Evolutionary conservation across 1,140 invertebrate genomes (phyloP).

Genomic region (Glossosoma conforme): DNA sequence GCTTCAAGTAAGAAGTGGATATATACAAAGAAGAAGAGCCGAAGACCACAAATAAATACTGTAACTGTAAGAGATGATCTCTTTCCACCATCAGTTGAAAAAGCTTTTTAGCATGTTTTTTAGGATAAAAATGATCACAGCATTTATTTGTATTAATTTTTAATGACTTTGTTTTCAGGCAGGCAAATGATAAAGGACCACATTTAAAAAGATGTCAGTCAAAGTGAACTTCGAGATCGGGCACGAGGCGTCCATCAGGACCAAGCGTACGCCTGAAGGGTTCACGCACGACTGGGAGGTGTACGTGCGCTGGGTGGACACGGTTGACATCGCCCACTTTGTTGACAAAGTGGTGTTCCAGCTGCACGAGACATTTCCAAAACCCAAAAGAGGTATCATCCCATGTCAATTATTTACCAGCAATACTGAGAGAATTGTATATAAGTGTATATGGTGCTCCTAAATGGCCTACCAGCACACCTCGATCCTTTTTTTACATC

Average conservation of each 20-base stretch:
- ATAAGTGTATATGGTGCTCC: no score
- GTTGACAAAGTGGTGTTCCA: conserved; percentile 93
- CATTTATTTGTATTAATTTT: neutral
- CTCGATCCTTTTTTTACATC: no score
- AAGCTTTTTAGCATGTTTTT: no score
- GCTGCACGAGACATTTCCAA: conserved; percentile 87
- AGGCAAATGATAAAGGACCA: neutral
- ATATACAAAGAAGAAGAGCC: no score
- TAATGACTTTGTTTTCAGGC: conserved; percentile 1
- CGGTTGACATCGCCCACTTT: conserved; percentile 81
- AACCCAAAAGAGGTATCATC: conserved; percentile 84
- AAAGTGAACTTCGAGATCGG: conserved; percentile 89
- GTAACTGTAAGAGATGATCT: no score
- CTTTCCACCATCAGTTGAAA: no score
- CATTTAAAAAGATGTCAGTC: conserved; percentile 56
- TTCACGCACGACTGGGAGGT: conserved; percentile 98
- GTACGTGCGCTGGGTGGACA: conserved; percentile 85
- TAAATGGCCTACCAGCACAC: no score
- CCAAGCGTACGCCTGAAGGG: conserved; percentile 75
- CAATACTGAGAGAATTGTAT: no score
- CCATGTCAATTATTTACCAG: no score
- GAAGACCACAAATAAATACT: no score
- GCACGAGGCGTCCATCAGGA: conserved; percentile 75
- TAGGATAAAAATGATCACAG: no score
- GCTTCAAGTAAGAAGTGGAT: no score